Percentiles rank a stretch among this genome's conserved stretches.
Evolutionary conservation across 2,797 vertebrate genomes (phyloP).

Genomic region (Dipus sagitta): DNA sequence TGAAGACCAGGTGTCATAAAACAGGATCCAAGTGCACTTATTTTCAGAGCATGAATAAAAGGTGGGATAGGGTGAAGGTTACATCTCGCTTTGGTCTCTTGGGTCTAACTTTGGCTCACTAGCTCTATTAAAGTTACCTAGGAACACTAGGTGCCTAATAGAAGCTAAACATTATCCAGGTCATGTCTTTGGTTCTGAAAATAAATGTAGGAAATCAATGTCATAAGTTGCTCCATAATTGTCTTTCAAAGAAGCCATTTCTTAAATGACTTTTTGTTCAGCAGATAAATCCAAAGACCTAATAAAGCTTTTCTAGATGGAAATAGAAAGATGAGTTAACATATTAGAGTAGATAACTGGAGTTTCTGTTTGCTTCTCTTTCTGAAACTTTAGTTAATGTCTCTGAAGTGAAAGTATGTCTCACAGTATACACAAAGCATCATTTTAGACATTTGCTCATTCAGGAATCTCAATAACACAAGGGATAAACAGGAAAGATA

Average conservation of each 20-base stretch:
- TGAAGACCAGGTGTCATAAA: slow-evolving; percentile 22
- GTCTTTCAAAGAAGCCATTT: slow-evolving; percentile 45
- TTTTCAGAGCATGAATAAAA: slow-evolving; percentile 46
- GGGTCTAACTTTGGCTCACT: slow-evolving; percentile 34
- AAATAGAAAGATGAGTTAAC: slow-evolving; percentile 61
- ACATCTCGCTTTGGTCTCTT: neutral
- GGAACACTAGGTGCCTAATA: neutral
- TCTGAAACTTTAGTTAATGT: slow-evolving; percentile 45
- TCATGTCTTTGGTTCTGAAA: slow-evolving; percentile 45
- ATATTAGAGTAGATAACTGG: slow-evolving; percentile 6
- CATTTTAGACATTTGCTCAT: neutral
- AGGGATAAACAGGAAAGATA: neutral
- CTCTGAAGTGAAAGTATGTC: neutral
- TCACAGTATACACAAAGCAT: neutral
- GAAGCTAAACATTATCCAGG: neutral
- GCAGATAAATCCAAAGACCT: slow-evolving; percentile 51
- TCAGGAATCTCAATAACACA: neutral
- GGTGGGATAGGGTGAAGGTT: neutral
- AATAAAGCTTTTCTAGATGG: slow-evolving; percentile 45
- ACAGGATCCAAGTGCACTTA: slow-evolving; percentile 19
- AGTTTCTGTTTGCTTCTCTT: neutral
- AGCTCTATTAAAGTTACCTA: slow-evolving; percentile 25
- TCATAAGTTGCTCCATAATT: slow-evolving; percentile 45
- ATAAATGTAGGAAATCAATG: slow-evolving; percentile 49
- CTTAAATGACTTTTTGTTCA: slow-evolving; percentile 39